Evolutionary conservation across 1,140 invertebrate species (phyloP), one percentile per base, ranked within the genome.

Genomic region (Polyergus mexicanus): DNA sequence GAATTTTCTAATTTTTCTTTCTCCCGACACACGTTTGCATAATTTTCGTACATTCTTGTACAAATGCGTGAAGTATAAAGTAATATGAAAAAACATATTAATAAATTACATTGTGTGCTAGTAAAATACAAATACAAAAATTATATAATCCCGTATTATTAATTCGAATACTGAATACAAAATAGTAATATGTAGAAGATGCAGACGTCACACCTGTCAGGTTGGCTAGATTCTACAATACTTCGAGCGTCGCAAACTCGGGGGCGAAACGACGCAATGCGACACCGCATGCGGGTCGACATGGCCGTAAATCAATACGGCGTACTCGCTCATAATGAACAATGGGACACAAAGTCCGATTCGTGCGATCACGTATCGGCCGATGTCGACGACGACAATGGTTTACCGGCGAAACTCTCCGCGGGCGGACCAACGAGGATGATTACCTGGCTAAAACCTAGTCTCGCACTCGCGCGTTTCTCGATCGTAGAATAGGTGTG

Each of bases 401-500:
- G 68, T 68, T 83, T 41, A 60, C 54, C 44, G 66, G 25, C 77
- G 25, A 66, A 72, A 72, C n/a, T 83, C 25, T 83, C 25, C 38
- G 66, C 54, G 6, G 66, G 68, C 81, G 75, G 13, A 44, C 68
- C 38, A 32, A 68, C 35, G 58, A 84, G 88, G 68, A 80, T 85
- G 78, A 86, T 86, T 83, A 87, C 75, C 85, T 56, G 54, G 25
- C 47, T 28, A 38, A 11, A 76, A 22, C 22, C 11, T n/a, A 28
- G 51, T 22, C 51, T 58, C 25, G 28, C 69, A 78, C 65, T 56
- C 54, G n/a, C 69, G 85, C 65, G 69, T 54, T 54, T 58, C 63
- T 72, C 54, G 54, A 28, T 74, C 32, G 77, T 86, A 5, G 47
- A 16, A 13, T 51, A 90, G 76, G 81, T 84, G 83, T 86, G 83